Base-by-base conservation (phyloP, 2,797 vertebrate species). In the Pteropus rufus region DNA sequence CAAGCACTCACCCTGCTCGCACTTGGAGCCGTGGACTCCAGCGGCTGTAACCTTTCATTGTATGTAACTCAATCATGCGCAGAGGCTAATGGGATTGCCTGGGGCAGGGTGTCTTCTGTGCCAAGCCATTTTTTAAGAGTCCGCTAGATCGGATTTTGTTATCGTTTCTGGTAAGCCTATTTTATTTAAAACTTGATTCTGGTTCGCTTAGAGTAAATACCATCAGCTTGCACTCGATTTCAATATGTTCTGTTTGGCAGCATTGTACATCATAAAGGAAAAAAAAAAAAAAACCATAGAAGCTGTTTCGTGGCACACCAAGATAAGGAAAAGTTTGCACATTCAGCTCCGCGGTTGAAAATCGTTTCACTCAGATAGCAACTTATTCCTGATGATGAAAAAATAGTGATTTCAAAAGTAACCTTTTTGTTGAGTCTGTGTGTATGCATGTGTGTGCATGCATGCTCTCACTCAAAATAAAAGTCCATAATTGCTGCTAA, bases 161-260 rank as follows among this genome's bases (percentile, higher is more conserved):
- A 94, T 91, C n/a, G 0, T 92, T 93, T 86, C 65, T 15, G 31
- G 77, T 93, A 90, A 96, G 90, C 81, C 92, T 62, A 34, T 94
- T 97, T 95, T 91, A 93, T 93, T 94, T 93, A 94, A 96, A 96
- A 96, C 96, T 95, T 54, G 69, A 81, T 87, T 91, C 92, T 87
- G 72, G 90, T 91, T 91, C 93, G 29, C 64, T 94, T 80, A 80
- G 94, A 18, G 34, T 52, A 52, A 72, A 76, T 73, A 91, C 8
- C 6, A 54, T 96, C 95, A 96, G 10, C 52, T 72, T 95, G 34
- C 93, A 46, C 65, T 65, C 36, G 39, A 11, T 76, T 82, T 82
- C 86, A 65, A 2, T 15, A 31, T 2, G 0, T 92, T 96, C 96
- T 65, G 31, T 87, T 97, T 97, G 97, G 95, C 93, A 85, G 90